phyloP scores from a whole-genome alignment of 2,113 vertebrate genomes.

The Sciurus niger region DNA sequence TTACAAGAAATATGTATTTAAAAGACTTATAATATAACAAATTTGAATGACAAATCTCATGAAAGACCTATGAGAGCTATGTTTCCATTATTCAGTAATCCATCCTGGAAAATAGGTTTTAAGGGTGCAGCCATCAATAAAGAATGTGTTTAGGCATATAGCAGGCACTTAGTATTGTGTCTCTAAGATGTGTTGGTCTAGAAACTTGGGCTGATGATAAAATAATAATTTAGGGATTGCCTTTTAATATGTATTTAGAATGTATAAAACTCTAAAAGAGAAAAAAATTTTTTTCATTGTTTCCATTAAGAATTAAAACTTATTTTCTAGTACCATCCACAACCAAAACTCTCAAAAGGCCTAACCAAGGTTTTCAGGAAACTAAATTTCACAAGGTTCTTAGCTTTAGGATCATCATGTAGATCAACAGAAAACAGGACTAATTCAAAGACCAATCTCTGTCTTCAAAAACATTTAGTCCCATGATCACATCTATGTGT shows the following conservation, averaged over 20 bases:
- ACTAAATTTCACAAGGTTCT: background rate
- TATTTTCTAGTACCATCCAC: background rate
- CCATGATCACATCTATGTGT: background rate
- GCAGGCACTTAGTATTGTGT: background rate
- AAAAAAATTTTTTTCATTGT: background rate
- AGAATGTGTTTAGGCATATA: background rate
- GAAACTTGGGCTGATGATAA: slow-evolving; percentile 54
- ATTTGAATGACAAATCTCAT: background rate
- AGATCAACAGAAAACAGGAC: background rate
- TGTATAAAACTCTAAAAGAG: background rate
- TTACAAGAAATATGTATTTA: slow-evolving; percentile 69
- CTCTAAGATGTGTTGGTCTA: slow-evolving; percentile 12
- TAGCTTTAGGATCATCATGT: background rate
- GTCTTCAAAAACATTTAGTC: background rate
- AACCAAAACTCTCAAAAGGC: background rate
- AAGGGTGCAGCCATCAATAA: slow-evolving; percentile 65
- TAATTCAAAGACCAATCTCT: background rate
- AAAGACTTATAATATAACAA: slow-evolving; percentile 60
- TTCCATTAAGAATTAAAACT: background rate
- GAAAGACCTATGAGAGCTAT: slow-evolving; percentile 64
- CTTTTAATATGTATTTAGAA: slow-evolving; percentile 21
- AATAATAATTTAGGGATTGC: background rate
- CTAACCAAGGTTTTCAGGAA: background rate
- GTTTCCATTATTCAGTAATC: slow-evolving; percentile 43
- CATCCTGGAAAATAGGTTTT: slow-evolving; percentile 70